A percentile compares a stretch with the other conserved stretches of the same genome.
Conservation (phyloP, 2,797 vertebrate genomes). For the Lutjanus argentimaculatus region DNA sequence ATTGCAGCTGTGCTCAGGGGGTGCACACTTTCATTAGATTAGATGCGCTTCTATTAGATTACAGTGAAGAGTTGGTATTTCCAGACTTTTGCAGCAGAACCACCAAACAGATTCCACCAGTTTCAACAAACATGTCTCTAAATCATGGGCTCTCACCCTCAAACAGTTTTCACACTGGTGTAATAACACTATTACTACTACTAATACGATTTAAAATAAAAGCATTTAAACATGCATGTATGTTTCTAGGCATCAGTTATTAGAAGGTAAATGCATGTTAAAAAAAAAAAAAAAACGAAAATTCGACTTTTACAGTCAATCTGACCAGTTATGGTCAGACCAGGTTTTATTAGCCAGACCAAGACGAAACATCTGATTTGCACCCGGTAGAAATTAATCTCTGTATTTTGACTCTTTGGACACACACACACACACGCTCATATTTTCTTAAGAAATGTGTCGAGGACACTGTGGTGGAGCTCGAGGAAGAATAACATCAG, state of each 20-base stretch:
- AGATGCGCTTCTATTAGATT: neutral
- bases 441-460: constrained; percentile 3
- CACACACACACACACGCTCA: neutral
- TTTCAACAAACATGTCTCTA: neutral
- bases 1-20: neutral
- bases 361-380: constrained; percentile 41
- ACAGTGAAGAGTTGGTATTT: constrained; percentile 5
- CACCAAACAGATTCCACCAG: neutral
- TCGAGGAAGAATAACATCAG: constrained; percentile 34
- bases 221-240: too few relatives aligned
- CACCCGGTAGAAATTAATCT: neutral
- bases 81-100: neutral
- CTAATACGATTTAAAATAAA: too few relatives aligned
- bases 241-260: neutral
- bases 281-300: neutral
- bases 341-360: neutral
- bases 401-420: neutral
- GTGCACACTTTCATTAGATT: neutral
- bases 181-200: neutral
- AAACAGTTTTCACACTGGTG: neutral
- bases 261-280: too few relatives aligned
- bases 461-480: neutral
- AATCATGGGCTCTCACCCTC: too few relatives aligned
- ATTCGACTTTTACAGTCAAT: neutral
- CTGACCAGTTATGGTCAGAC: neutral